Evolutionary conservation across 2,113 vertebrate genomes (phyloP), one percentile per base, ranked within the genome.

Genomic region (Poeciliopsis occidentalis): DNA sequence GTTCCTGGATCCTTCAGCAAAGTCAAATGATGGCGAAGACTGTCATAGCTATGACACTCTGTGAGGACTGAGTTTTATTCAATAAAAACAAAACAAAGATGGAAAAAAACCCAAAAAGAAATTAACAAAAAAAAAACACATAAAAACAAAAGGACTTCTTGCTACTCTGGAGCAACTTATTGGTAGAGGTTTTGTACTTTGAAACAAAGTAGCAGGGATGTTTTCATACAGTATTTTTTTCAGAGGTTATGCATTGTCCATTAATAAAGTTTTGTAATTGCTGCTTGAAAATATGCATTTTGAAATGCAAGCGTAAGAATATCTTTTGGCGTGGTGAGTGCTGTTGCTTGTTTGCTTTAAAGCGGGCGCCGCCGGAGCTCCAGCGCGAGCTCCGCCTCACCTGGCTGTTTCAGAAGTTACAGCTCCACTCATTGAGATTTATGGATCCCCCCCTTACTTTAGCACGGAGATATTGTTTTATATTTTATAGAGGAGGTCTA

Each of bases 171-270:
- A 98, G 97, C 96, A 96, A 96, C 96, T 98, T 97, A 97, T 94
- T 96, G 97, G 96, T 98, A 97, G 97, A 97, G 97, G 97, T 99
- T 99, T 99, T 99, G 96, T 99, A 99, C 97, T 97, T 96, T 96
- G 96, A 97, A 95, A 97, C 95, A 96, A 90, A 95, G 96, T 98
- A 99, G 97, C 97, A 98, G 97, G 97, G 97, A 96, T 96, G 97
- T 96, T 99, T 98, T 98, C 97, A 98, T 99, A 97, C 94, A 94
- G 93, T 95, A 89, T 94, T 97, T 97, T 96, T 96, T 96, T 97
- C 97, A 96, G 97, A 99, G 96, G 95, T 98, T 97, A 96, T 97
- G 97, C 96, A 95, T 97, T 97, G 96, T 98, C 96, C 96, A 97
- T 97, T 95, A 95, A 97, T 96, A 96, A 93, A 96, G 97, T 92